A percentile compares a stretch with the other conserved stretches of the same genome.
Evolutionary conservation across 2,888 invertebrate species (phyloP).

Genomic region (Lissonota sp.): DNA sequence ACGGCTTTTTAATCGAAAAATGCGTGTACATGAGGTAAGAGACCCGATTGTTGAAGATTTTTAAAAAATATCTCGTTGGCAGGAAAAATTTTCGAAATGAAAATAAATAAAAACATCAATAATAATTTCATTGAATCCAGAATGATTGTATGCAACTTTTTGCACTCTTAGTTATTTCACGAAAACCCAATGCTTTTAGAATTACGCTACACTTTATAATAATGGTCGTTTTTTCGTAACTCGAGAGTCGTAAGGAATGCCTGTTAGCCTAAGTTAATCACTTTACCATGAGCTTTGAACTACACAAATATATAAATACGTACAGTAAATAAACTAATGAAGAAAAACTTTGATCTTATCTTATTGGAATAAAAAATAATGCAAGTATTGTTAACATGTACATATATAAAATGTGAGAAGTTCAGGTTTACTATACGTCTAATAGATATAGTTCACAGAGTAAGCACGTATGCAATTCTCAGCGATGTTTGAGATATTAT

Average conservation of each 20-base stretch:
- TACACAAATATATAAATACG: neutral
- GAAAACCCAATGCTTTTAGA: no score
- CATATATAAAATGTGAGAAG: conserved; percentile 14
- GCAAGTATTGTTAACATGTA: conserved; percentile 26
- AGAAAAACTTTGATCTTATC: conserved; percentile 33
- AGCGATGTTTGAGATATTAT: conserved; percentile 47
- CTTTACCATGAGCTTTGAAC: conserved; percentile 7
- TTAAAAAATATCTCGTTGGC: no score
- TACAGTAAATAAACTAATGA: conserved; percentile 22
- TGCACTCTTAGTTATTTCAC: no score
- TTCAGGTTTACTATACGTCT: neutral
- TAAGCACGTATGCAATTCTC: conserved; percentile 49
- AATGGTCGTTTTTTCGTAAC: no score
- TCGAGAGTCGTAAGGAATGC: conserved; percentile 4
- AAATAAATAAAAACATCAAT: no score
- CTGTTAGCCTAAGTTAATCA: conserved; percentile 38
- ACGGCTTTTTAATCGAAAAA: no score
- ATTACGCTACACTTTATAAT: no score
- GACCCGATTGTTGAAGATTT: no score
- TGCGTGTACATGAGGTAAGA: no score
- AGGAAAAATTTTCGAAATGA: no score
- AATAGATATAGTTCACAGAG: conserved; percentile 18
- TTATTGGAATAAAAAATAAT: conserved; percentile 28
- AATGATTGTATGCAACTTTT: no score
- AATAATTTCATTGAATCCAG: no score